A percentile compares a stretch with the other conserved stretches of the same genome.
These are phyloP conservation scores for Mesembrinibis cayennensis DNA, from an alignment of 2,113 vertebrate genomes.

Conservation along the genomic window DNA sequence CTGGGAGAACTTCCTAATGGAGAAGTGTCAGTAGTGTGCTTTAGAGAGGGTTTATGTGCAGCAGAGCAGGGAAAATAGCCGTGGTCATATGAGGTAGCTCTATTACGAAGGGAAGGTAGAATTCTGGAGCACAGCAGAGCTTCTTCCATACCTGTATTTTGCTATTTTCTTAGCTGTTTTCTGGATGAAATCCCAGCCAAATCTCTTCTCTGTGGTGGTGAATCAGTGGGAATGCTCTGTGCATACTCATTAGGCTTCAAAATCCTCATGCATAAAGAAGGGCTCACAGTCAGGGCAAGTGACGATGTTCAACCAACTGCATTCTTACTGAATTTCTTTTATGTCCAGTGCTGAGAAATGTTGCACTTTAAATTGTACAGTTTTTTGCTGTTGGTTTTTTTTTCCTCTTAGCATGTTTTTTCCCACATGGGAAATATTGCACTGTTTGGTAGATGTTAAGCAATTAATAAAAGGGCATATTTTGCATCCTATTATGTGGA, in stretches of 20 bases:
- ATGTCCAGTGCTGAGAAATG: not conserved
- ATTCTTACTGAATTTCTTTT: not conserved
- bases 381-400: not conserved
- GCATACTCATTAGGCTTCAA: slow-evolving; percentile 33
- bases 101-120: not conserved
- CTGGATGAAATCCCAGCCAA: not conserved
- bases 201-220: not conserved
- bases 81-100: rapidly evolving
- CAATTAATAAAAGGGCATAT: not conserved
- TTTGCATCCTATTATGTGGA: not conserved
- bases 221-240: slow-evolving; percentile 26
- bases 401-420: not conserved
- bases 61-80: not conserved
- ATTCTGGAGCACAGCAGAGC: not conserved
- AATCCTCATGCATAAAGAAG: slow-evolving; percentile 32
- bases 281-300: not conserved
- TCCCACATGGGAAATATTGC: not conserved
- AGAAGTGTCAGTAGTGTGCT: not conserved
- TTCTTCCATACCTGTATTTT: not conserved
- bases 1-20: not conserved
- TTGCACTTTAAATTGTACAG: not conserved
- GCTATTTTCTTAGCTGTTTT: slow-evolving; percentile 4
- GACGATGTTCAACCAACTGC: not conserved
- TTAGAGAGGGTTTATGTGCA: not conserved
- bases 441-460: not conserved